Evolutionary conservation across 2,113 vertebrate species (phyloP), one percentile per base, ranked within the genome.

Genomic region (Cisticola juncidis): DNA sequence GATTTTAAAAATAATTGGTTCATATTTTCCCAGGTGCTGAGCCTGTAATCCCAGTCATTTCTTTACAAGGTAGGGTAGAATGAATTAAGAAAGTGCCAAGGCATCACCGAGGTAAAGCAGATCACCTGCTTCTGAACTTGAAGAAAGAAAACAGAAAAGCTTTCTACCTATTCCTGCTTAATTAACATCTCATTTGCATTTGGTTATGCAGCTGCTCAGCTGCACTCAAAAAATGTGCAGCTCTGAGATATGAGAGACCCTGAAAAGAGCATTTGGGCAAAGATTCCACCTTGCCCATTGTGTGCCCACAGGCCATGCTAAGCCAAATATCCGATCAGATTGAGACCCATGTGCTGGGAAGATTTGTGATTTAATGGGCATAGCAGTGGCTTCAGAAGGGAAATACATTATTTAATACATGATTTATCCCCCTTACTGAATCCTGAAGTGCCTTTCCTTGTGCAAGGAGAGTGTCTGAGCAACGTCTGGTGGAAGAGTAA

Each of bases 21-120:
- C 24, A 4, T 88, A 73, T 94, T 96, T 91, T 82, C 40, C 35
- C 58, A 94, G 71, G 48, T 88, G 71, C 74, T 73, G 68, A 83
- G 42, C 24, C 78, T 83, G 19, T 62, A 70, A 50, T 62, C 26
- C 11, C 28, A 85, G n/a, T 22, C 28, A 19, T 78, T 92, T 82
- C 47, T 22, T 62, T 24, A 5, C 38, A 80, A 28, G 38, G 38
- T n/a, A 56, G 3, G 12, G 25, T 23, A 47, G 0, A 2, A 28
- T 53, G 38, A 90, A 78, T 54, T 42, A 77, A 69, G 57, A 38
- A 70, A 21, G 22, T 60, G 26, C 40, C 79, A 82, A 40, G 25
- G 22, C 38, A 83, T 51, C 35, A 56, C 17, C 0, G 0, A 35
- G 35, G 33, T 61, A 78, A 78, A 85, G 12, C 7, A 20, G 20